Evolutionary conservation across 2,113 vertebrate genomes (phyloP), one percentile per base, ranked within the genome.

Genomic region (Crotophaga sulcirostris): DNA sequence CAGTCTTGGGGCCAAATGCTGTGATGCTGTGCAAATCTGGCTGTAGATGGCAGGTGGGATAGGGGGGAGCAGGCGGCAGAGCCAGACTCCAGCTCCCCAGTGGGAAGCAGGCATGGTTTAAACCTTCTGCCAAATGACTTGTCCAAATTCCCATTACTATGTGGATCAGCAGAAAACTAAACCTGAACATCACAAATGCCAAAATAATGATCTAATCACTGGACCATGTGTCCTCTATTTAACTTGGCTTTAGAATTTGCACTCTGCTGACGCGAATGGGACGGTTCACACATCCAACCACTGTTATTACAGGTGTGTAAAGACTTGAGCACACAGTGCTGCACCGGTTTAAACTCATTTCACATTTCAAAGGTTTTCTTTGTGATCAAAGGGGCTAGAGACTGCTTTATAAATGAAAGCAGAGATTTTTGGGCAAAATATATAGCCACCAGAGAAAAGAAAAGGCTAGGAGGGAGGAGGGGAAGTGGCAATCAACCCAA

Each of bases 241-340:
- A 82, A 78, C 60, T 94, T 95, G 90, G 90, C 88, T 95, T 95
- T 84, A 89, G 85, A 64, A 74, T 89, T 81, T 81, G 92, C 76
- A 13, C 86, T 93, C 88, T 33, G 58, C 88, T 96, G 92, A 90
- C 3, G 44, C 24, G 36, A 83, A 77, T n/a, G 62, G 91, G 78
- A 62, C 81, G 80, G 91, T 76, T 96, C 86, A 78, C 92, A 89
- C 36, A 12, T 93, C 92, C 72, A 72, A 10, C 90, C 64, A 16
- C 83, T 93, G 93, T 95, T 97, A 84, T 97, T 94, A 78, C 96
- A 95, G 94, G 88, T 97, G 90, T 90, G 92, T 96, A 88, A 95
- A 96, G 90, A 89, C 93, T 94, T 95, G 56, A 84, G 90, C 94
- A 96, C 92, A 96, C 90, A 93, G 21, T 95, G 87, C 83, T 47